A percentile compares a stretch with the other conserved stretches of the same genome.
Conservation (phyloP, 2,113 vertebrate genomes). For the Mustelus asterias region DNA sequence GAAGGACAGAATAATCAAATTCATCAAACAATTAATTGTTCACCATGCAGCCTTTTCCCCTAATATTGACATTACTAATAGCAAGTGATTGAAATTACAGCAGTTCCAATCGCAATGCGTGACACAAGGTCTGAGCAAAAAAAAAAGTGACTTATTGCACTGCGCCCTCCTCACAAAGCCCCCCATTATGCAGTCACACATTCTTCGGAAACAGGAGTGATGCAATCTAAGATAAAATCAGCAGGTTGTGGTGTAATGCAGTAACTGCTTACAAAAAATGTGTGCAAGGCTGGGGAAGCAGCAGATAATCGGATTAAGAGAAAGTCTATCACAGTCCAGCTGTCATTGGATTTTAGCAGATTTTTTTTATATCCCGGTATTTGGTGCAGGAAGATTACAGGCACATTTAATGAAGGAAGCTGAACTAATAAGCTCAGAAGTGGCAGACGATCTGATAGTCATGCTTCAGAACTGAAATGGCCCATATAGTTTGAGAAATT, state of each 20-base stretch:
- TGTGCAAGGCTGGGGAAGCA: constrained; percentile 47
- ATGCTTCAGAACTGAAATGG: constrained; percentile 30
- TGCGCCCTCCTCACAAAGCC: constrained; percentile 46
- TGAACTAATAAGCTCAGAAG: constrained; percentile 50
- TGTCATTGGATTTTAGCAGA: constrained; percentile 53
- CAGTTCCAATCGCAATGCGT: too few relatives aligned
- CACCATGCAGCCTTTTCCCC: neutral
- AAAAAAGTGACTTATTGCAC: neutral
- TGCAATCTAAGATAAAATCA: constrained; percentile 55
- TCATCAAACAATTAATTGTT: neutral
- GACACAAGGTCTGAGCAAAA: neutral
- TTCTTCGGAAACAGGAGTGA: constrained; percentile 49
- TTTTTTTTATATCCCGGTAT: constrained; percentile 48
- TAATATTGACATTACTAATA: neutral
- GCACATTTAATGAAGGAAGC: constrained; percentile 56
- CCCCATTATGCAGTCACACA: constrained; percentile 48
- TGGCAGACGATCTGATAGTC: constrained; percentile 44
- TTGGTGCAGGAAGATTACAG: constrained; percentile 49
- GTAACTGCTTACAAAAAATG: constrained; percentile 49
- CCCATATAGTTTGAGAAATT: constrained; percentile 29
- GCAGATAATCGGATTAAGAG: constrained; percentile 58
- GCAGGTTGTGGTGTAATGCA: constrained; percentile 51
- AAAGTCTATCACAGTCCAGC: constrained; percentile 56
- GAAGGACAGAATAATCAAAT: neutral
- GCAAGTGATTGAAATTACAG: constrained; percentile 10